phyloP scores from a whole-genome alignment of 2,797 vertebrate genomes.

The Ctenochaetus hawaiiensis region DNA sequence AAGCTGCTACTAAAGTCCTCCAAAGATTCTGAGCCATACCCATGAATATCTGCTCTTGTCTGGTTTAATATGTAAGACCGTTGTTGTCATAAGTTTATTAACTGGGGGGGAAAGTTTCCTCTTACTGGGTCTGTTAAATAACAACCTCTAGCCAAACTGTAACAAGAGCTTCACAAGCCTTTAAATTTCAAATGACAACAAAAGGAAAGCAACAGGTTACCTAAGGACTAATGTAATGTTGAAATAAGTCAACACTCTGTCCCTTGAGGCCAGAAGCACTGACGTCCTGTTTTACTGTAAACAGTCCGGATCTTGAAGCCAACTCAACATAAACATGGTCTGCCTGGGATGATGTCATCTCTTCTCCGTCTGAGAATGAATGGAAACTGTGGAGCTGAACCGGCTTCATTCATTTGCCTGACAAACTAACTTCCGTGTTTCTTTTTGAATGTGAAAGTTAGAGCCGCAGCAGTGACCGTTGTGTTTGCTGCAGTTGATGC shows the following conservation, averaged over 20 bases:
- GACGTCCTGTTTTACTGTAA: conserved; percentile 1
- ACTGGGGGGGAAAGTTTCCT: no score
- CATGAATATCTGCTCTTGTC: no score
- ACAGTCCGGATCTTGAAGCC: conserved; percentile 9
- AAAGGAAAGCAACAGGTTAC: background rate
- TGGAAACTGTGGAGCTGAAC: conserved; percentile 32
- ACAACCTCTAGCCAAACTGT: no score
- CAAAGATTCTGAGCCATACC: no score
- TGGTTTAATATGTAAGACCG: no score
- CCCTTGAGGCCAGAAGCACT: background rate
- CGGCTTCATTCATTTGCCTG: conserved; percentile 60
- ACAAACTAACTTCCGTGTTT: conserved; percentile 67
- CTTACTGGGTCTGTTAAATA: no score
- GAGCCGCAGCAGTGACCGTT: conserved; percentile 34
- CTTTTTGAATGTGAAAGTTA: conserved; percentile 50
- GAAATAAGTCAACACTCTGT: background rate
- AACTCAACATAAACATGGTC: conserved; percentile 34
- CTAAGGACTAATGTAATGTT: background rate
- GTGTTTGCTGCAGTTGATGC: conserved; percentile 32
- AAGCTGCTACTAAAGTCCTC: no score
- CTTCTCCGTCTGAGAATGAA: conserved; percentile 47
- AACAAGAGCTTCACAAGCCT: no score
- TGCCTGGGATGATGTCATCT: conserved; percentile 55
- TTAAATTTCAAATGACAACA: background rate
- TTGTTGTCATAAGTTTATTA: no score